Evolutionary conservation across 2,797 vertebrate species (phyloP), one percentile per base, ranked within the genome.

Genomic region (Myotis vivesi): DNA sequence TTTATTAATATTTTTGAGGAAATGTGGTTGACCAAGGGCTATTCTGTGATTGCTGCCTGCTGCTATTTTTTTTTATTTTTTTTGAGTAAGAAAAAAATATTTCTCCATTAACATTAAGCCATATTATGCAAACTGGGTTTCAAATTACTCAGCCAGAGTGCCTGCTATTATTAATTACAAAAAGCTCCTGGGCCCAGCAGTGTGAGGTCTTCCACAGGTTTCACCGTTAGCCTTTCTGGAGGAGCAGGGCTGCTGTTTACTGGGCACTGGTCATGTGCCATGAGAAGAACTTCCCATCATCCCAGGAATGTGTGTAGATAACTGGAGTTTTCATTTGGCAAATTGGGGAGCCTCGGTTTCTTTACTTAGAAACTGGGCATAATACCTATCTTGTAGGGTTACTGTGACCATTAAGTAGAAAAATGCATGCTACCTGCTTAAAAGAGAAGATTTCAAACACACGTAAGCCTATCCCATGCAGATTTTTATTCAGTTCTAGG

Each of bases 121-220:
- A 81, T 89, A 91, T 68, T 94, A 96, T 68, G 91, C 87, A 95
- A 94, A 97, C 83, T 91, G 57, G 79, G 88, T 92, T 94, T 94
- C 86, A 90, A 91, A 95, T 94, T 82, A 75, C 49, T 88, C 38
- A 77, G 85, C 30, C 87, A 94, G 69, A 68, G 80, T 75, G 73
- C 69, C 89, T 55, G 22, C 36, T 23, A 0, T 87, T 57, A 64
- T 6, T 87, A 49, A 66, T 66, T 30, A 79, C 19, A 9, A 68
- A 49, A 44, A 69, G 62, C 12, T 16, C 15, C 23, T 28, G 4
- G 20, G 55, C 36, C 3, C 28, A n/a, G 28, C 28, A 4, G 10
- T 8, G 0, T 25, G 2, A 19, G 6, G 46, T 12, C 25, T 8
- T 53, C 22, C 55, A 5, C 28, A 49, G n/a, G 20, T 66, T 49